Evolutionary conservation across 2,113 vertebrate species (phyloP).

Genomic region (Helogale parvula): DNA sequence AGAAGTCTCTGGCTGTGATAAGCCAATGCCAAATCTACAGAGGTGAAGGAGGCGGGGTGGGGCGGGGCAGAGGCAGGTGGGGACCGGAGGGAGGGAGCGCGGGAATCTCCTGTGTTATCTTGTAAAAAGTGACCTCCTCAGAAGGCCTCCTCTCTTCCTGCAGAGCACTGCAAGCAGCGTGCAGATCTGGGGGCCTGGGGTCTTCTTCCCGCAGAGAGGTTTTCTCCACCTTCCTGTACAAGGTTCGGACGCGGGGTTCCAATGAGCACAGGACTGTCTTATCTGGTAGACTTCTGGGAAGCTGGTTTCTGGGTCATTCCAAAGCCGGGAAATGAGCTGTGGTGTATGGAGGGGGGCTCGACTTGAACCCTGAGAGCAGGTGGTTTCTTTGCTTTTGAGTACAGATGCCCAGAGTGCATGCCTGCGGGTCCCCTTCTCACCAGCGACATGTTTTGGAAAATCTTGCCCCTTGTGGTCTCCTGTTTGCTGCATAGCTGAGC

Average conservation of each 20-base stretch:
- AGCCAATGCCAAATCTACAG: background rate
- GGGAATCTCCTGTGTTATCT: background rate
- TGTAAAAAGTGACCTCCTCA: background rate
- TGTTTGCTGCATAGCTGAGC: accelerated
- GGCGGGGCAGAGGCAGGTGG: background rate
- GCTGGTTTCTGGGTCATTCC: background rate
- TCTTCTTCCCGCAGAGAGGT: background rate
- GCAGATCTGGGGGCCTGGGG: background rate
- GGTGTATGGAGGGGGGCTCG: background rate
- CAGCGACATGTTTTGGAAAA: accelerated
- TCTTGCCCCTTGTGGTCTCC: background rate
- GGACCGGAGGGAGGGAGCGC: background rate
- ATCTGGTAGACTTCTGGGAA: background rate
- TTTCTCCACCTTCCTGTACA: accelerated
- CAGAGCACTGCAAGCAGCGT: background rate
- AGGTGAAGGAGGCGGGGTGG: background rate
- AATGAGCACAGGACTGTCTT: background rate
- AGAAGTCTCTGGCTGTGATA: background rate
- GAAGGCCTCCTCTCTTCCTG: background rate
- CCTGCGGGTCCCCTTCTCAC: background rate
- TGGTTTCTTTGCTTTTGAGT: background rate
- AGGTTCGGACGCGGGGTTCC: background rate
- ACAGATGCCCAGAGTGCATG: accelerated
- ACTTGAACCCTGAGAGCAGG: background rate
- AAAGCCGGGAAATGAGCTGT: background rate